Conservation (phyloP, 2,113 vertebrate genomes). For the Zosterops hypoxanthus region DNA sequence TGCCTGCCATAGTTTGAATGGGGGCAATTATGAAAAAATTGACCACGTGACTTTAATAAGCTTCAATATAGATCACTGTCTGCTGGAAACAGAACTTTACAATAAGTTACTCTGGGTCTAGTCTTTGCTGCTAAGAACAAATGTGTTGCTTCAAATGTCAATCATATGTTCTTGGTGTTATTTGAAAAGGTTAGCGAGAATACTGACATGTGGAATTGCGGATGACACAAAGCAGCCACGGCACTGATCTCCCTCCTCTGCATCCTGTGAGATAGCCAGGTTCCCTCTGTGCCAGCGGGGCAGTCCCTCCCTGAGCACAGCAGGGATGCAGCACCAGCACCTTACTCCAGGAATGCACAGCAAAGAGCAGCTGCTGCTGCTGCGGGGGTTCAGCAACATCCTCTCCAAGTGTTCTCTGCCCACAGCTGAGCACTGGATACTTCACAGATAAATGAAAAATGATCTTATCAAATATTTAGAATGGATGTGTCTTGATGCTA, state of each 20-base stretch:
- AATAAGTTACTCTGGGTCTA: slow-evolving; percentile 30
- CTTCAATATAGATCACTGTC: slow-evolving; percentile 51
- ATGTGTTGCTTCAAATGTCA: slow-evolving; percentile 36
- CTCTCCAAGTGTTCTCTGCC: not conserved
- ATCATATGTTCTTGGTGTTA: slow-evolving; percentile 8
- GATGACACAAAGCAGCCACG: slow-evolving; percentile 12
- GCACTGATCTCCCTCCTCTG: not conserved
- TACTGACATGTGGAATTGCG: not conserved
- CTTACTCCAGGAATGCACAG: not conserved
- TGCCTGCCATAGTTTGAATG: slow-evolving; percentile 64
- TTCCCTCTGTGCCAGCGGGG: fast-evolving
- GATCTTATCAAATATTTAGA: not conserved
- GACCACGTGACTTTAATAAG: slow-evolving; percentile 72
- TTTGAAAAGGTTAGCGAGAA: slow-evolving; percentile 23
- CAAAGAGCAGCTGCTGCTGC: not conserved
- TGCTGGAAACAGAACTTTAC: slow-evolving; percentile 56
- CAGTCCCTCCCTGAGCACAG: not conserved
- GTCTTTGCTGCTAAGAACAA: slow-evolving; percentile 35
- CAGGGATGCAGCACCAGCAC: not conserved
- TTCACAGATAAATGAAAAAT: not conserved
- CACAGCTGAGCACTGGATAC: not conserved
- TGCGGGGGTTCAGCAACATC: fast-evolving
- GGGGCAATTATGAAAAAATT: slow-evolving; percentile 73
- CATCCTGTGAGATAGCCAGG: not conserved
- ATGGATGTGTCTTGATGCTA: not conserved